Conservation (phyloP, 2,797 vertebrate species). For the Hypotaenidia philippensis region DNA sequence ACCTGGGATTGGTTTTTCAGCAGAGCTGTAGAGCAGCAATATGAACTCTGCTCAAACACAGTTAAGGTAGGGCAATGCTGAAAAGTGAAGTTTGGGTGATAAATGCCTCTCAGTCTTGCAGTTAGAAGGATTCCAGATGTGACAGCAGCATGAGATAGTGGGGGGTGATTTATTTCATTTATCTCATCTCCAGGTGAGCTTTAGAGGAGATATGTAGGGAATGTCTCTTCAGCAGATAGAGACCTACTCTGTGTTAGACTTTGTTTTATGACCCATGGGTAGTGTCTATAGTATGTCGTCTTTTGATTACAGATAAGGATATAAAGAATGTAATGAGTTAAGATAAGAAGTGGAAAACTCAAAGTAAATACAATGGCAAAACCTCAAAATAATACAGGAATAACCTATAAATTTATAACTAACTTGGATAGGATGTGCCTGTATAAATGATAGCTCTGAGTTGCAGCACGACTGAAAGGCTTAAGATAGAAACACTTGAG, state of each 20-base stretch:
- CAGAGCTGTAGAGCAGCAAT: accelerated
- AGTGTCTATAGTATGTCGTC: background rate
- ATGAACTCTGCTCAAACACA: background rate
- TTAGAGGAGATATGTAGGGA: background rate
- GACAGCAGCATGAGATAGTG: background rate
- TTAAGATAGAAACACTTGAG: background rate
- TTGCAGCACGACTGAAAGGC: background rate
- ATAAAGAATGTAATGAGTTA: background rate
- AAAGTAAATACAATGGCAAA: background rate
- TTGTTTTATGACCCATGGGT: background rate
- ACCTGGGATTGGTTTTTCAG: background rate
- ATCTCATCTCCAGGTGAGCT: background rate
- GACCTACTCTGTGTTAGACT: background rate
- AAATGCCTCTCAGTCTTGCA: background rate
- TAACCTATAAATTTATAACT: background rate
- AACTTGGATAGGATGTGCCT: background rate
- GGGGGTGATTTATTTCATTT: background rate
- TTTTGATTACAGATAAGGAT: background rate
- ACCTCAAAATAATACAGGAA: background rate
- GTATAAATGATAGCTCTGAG: background rate
- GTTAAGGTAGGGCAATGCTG: background rate
- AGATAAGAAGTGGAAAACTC: background rate
- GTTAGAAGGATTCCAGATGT: background rate
- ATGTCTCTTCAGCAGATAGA: background rate
- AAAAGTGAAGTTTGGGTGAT: background rate